Base-by-base conservation (phyloP, 2,113 vertebrate species). In the Crotalus viridis region DNA sequence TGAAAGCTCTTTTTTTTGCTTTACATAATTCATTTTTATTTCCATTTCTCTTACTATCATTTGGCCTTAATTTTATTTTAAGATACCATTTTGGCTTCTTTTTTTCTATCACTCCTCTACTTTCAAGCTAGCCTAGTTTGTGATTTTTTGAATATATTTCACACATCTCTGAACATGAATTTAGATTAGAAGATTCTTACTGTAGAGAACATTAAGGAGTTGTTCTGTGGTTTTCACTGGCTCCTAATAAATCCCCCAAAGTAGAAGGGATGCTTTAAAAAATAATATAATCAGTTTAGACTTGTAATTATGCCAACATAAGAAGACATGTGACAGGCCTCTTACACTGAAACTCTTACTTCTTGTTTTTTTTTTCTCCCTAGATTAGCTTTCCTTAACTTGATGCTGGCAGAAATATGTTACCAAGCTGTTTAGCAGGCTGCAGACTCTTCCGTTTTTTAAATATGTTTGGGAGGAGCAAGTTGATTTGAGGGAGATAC, bases 131-230 rank as follows among this genome's bases (percentile, higher is more conserved):
- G 64, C 39, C 86, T 69, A 69, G 39, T 55, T 6, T 88, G n/a
- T 81, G 55, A 85, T 28, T 91, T 94, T 87, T 81, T 90, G 43
- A 54, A 4, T 89, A 24, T 91, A 93, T 93, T 8, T 21, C 28
- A 0, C 85, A 24, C 90, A 93, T 92, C 86, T 93, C 0, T 92
- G 85, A 90, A n/a, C 0, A 9, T 87, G 85, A 1, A 22, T 33
- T 69, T 52, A 85, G 33, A 57, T 56, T 81, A 88, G 43, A 43
- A 55, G 48, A 88, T 55, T 8, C 33, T 33, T 74, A 15, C 28
- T 90, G 81, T 13, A 92, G 46, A 69, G 4, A 9, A 93, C 86
- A 2, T 85, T 88, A 33, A 0, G 0, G 0, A 13, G 51, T n/a
- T 33, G 3, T 4, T 90, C 2, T 74, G 24, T 93, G 26, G 81